Conservation (phyloP, 2,113 vertebrate species). For the Datnioides undecimradiatus region DNA sequence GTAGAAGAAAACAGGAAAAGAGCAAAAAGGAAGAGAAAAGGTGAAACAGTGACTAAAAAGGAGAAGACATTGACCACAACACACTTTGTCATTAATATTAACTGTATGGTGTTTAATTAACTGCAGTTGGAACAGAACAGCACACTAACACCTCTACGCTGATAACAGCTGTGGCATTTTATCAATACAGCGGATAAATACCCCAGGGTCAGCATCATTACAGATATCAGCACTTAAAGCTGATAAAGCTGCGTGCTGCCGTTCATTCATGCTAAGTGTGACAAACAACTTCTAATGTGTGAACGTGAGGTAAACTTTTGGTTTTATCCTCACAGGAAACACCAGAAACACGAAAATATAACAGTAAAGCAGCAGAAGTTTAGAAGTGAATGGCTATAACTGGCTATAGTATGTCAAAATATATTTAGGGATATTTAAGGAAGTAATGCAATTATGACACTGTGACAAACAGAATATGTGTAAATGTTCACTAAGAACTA, state of each 20-base stretch:
- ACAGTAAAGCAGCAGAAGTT: no score
- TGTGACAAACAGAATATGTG: no score
- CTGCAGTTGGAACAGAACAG: neutral
- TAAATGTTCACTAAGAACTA: no score
- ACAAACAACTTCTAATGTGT: neutral
- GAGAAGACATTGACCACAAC: neutral
- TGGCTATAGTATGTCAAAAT: no score
- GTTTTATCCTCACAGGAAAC: no score
- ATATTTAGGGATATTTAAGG: no score
- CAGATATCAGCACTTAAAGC: neutral
- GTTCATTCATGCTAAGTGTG: neutral
- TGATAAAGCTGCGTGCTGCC: neutral
- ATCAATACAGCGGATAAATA: conserved; percentile 15
- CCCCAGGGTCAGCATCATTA: neutral
- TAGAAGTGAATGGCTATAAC: no score
- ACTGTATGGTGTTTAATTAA: neutral
- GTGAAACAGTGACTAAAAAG: neutral
- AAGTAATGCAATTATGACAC: no score
- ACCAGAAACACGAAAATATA: no score
- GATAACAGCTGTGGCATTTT: conserved; percentile 2
- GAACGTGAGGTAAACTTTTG: neutral
- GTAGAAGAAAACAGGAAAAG: neutral
- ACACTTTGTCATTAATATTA: neutral
- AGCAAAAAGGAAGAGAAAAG: neutral
- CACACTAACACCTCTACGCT: neutral